phyloP scores from a whole-genome alignment of 1,140 invertebrate species.

The Drosophila lini region DNA sequence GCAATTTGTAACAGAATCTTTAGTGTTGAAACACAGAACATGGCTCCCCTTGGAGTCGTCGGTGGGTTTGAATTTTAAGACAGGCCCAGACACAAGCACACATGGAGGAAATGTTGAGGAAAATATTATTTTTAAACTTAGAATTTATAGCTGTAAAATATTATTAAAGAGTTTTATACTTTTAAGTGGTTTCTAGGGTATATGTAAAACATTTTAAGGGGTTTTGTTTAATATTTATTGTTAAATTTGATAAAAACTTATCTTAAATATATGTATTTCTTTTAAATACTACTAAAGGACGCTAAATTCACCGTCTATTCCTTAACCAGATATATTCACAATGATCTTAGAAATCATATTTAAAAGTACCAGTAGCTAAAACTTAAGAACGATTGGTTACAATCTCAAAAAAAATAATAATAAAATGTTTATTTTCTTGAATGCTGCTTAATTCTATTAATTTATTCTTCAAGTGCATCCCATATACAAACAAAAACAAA shows the following conservation, averaged over 20 bases:
- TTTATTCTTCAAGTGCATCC: neutral
- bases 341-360: too few species aligned
- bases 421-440: neutral
- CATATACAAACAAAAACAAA: constrained; percentile 58
- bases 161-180: neutral
- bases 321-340: neutral
- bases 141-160: neutral
- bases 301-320: too few species aligned
- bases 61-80: constrained; percentile 8
- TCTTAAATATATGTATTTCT: too few species aligned
- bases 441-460: too few species aligned
- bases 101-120: neutral
- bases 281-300: too few species aligned
- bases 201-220: neutral
- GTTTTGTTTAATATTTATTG: neutral
- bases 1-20: constrained; percentile 74
- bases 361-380: neutral
- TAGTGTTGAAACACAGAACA: constrained; percentile 57
- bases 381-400: neutral
- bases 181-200: neutral
- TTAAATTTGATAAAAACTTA: too few species aligned
- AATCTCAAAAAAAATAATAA: neutral
- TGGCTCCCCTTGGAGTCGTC: constrained; percentile 50
- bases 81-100: constrained; percentile 7
- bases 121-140: neutral